Conservation (phyloP, 2,888 invertebrate species). For the Galeopsomyia nigrocyanea region DNA sequence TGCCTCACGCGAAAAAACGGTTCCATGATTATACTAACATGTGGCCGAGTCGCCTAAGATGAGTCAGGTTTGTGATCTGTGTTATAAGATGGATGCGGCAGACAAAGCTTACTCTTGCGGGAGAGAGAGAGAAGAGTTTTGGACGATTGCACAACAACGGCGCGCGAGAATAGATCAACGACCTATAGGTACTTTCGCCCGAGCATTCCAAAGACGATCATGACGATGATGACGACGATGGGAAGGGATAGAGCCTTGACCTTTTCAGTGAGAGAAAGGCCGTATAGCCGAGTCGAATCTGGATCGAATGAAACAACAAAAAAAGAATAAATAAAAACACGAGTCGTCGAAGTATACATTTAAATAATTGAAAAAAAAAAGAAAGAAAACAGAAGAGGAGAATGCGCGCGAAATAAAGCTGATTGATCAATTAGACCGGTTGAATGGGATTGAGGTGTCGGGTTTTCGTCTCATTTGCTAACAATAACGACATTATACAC, state of each 20-base stretch:
- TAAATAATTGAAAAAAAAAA: constrained; percentile 15
- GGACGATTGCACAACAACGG: background rate
- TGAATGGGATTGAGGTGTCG: background rate
- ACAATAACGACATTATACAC: constrained; percentile 38
- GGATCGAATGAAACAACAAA: background rate
- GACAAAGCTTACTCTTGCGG: too few relatives aligned
- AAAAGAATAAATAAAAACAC: background rate
- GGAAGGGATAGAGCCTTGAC: constrained; percentile 19
- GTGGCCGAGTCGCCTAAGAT: too few relatives aligned
- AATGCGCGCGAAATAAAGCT: background rate
- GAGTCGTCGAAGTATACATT: background rate
- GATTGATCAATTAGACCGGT: constrained; percentile 17
- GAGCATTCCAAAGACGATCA: too few relatives aligned
- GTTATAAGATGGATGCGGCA: too few relatives aligned
- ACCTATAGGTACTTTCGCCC: too few relatives aligned
- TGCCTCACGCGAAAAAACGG: too few relatives aligned
- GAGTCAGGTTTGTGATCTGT: too few relatives aligned
- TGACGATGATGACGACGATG: too few relatives aligned
- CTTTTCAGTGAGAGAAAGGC: constrained; percentile 25
- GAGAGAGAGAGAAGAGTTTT: constrained; percentile 1
- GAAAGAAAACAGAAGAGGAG: constrained; percentile 16
- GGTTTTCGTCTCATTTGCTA: constrained; percentile 30
- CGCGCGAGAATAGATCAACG: background rate
- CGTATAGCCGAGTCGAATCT: background rate
- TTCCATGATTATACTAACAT: too few relatives aligned